These are phyloP conservation scores for Clanis bilineata DNA, from an alignment of 2,888 invertebrate genomes.

Conservation along the genomic window DNA sequence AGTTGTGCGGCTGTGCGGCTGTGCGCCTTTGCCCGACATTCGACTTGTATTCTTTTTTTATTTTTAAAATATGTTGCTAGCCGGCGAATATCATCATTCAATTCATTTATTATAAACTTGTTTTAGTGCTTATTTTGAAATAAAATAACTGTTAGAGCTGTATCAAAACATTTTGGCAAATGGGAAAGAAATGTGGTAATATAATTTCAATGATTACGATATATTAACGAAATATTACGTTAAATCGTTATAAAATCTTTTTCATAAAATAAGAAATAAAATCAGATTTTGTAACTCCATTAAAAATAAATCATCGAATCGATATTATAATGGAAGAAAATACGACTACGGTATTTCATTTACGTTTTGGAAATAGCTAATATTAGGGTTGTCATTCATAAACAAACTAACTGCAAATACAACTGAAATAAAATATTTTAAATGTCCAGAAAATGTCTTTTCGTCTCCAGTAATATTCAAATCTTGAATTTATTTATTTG, in stretches of 20 bases:
- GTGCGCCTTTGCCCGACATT: constrained; percentile 2
- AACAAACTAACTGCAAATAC: too few species aligned
- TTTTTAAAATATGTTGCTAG: neutral
- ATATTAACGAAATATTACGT: too few species aligned
- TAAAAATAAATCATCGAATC: too few species aligned
- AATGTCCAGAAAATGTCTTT: neutral
- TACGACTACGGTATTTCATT: too few species aligned
- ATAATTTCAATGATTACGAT: too few species aligned
- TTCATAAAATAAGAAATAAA: too few species aligned
- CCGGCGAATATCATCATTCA: neutral
- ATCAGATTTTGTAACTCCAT: too few species aligned
- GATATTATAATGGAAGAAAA: too few species aligned
- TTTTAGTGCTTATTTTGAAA: neutral
- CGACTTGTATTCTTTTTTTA: neutral
- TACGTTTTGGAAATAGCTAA: too few species aligned
- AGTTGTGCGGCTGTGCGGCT: constrained; percentile 19
- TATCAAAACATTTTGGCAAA: neutral
- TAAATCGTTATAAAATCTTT: too few species aligned
- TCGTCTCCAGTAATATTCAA: neutral
- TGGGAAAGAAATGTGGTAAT: neutral
- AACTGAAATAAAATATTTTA: neutral
- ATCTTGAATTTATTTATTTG: too few species aligned
- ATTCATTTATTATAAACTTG: neutral
- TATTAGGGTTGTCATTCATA: too few species aligned
- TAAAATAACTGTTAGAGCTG: neutral